Evolutionary conservation across 2,888 invertebrate species (phyloP), one percentile per base, ranked within the genome.

Genomic region (Hipparchia sbordonii): DNA sequence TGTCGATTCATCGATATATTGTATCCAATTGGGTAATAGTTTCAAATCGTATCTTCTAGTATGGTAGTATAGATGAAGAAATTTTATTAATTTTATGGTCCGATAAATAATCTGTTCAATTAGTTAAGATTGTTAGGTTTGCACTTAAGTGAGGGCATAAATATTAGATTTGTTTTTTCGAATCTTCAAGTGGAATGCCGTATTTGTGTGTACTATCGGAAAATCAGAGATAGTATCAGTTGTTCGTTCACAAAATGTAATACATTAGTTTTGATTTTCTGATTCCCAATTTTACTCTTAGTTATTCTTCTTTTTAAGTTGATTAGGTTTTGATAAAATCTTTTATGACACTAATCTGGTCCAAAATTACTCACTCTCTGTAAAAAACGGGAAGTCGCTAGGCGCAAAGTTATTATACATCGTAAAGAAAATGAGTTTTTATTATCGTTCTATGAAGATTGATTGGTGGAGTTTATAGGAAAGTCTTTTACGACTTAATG

Each of bases 401-500:
- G 56, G 67, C 39, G 39, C 68, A 23, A 59, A 68, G 56, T 59
- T 59, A 68, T 68, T 57, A 59, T 51, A n/a, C 59, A 45, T 61
- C 61, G 69, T 69, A 69, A 70, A 70, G 62, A 54, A 63, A 70
- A 63, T 60, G 52, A 63, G 13, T 60, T 65, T 51, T 71, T 71
- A 71, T 45, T 51, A 60, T 67, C 57, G 60, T n/a, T 60, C 39
- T n/a, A 65, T 57, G 54, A 56, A 62, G 67, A 67, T 57, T 67
- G 67, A 72, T 72, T 56, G 61, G 61, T n/a, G 23, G 51, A 62
- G 67, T 72, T 67, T 67, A 67, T 72, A 57, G 63, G 68, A 72
- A 72, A 72, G 52, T 65, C 68, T 67, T 72, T 72, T 72, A 72
- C 63, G 72, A 72, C 68, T 51, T 72, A 72, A 72, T 72, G 67